Base-by-base conservation (phyloP, 2,888 invertebrate species). In the Hypsopygia costalis region DNA sequence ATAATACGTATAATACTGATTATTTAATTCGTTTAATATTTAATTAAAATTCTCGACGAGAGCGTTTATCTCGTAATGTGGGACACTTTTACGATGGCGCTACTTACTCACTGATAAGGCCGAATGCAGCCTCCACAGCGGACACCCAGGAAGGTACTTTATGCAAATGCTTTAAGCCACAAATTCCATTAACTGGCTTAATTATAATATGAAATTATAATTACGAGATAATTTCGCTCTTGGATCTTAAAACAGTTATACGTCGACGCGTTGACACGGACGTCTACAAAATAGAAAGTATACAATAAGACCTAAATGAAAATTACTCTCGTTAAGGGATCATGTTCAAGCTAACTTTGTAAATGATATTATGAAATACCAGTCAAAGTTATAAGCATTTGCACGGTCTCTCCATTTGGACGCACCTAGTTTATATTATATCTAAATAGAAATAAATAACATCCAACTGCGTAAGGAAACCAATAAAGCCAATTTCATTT, bases 11-110 rank as follows among this genome's bases (percentile, higher is more conserved):
- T 87, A 87, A 88, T 87, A 88, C 88, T 87, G 88, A 88, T 87
- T 81, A 85, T 88, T 87, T 81, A 81, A 87, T 87, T 87, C 85
- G 58, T 83, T 87, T 87, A 85, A 87, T 87, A 86, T 88, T 87
- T 87, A 86, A 88, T 88, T 87, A 85, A 88, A 85, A 86, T 86
- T 85, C 86, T 76, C 80, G 70, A 72, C 80, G 71, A 73, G 78
- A 83, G 75, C 77, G 77, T 79, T 88, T 88, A 87, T 87, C 88
- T 86, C 79, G 79, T 83, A 86, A 82, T 85, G 87, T 86, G 78
- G 87, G 86, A 87, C 87, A 86, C 83, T 81, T 87, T 87, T 83
- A 86, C 85, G 88, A 85, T 74, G 86, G 76, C 76, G 80, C 85
- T 87, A 77, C 86, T 80, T 78, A 79, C 75, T 76, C 70, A 73